phyloP scores from a whole-genome alignment of 1,140 invertebrate species.

The Vanessa atalanta region DNA sequence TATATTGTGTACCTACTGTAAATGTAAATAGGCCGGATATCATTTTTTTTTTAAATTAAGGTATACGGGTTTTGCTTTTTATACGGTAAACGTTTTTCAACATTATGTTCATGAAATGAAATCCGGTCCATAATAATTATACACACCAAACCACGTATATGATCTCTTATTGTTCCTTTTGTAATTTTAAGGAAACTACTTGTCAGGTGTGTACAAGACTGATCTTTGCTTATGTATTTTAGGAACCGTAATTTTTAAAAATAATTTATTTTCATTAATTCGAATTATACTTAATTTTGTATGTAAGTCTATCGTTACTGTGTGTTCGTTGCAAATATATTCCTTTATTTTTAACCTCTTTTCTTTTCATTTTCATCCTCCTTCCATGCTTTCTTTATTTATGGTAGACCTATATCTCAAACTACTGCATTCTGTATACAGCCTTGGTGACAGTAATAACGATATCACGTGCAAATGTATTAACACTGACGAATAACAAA shows the following conservation, averaged over 20 bases:
- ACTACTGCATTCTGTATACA: constrained; percentile 64
- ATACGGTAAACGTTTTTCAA: background rate
- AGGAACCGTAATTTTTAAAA: constrained; percentile 56
- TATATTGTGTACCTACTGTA: constrained; percentile 16
- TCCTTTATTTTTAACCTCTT: constrained; percentile 76
- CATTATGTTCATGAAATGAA: constrained; percentile 25
- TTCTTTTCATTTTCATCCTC: constrained; percentile 79
- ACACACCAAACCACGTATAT: constrained; percentile 30
- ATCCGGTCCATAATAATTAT: constrained; percentile 30
- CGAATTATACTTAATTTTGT: constrained; percentile 60
- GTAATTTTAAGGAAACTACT: constrained; percentile 50
- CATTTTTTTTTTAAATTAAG: constrained; percentile 20
- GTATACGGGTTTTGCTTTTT: background rate
- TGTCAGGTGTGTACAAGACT: constrained; percentile 62
- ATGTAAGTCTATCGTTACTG: constrained; percentile 73
- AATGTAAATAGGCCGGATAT: constrained; percentile 36
- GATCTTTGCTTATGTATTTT: constrained; percentile 65
- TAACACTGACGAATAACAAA: constrained; percentile 68
- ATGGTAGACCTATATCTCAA: constrained; percentile 71
- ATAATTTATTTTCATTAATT: constrained; percentile 68
- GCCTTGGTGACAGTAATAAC: constrained; percentile 73
- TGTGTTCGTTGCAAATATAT: constrained; percentile 81
- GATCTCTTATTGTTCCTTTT: constrained; percentile 75
- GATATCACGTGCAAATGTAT: constrained; percentile 65
- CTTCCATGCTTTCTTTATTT: constrained; percentile 74